These are phyloP conservation scores for Zaprionus inermis DNA, from an alignment of 1,140 invertebrate species.

Conservation along the genomic window DNA sequence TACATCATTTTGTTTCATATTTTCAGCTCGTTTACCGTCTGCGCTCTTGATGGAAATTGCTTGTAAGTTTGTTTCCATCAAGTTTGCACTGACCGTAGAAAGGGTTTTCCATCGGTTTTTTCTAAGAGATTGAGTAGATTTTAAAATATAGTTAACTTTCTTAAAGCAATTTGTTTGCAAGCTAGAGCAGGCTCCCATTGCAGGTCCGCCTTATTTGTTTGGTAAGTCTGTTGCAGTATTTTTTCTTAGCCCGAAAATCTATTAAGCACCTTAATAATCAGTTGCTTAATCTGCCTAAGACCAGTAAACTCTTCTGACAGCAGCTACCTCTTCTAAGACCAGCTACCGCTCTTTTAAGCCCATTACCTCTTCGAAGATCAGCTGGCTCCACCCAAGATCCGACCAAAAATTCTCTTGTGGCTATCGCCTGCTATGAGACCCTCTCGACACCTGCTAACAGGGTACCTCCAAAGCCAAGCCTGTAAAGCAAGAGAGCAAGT, in stretches of 20 bases:
- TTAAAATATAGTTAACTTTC: neutral
- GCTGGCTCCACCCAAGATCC: too few relatives aligned
- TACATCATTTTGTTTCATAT: slow-evolving; percentile 20
- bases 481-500: neutral
- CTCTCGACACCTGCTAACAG: neutral
- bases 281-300: too few relatives aligned
- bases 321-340: too few relatives aligned
- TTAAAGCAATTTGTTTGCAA: neutral
- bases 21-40: slow-evolving; percentile 7
- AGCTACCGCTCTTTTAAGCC: too few relatives aligned
- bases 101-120: neutral
- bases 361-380: too few relatives aligned
- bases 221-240: too few relatives aligned
- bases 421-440: neutral
- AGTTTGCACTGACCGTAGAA: neutral
- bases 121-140: neutral
- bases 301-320: too few relatives aligned
- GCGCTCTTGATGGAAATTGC: slow-evolving; percentile 24
- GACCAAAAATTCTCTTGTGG: neutral
- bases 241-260: too few relatives aligned
- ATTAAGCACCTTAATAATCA: too few relatives aligned
- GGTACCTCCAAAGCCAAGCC: neutral
- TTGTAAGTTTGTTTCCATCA: slow-evolving; percentile 22
- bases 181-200: neutral
- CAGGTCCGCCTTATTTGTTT: neutral